Conservation (phyloP, 2,888 invertebrate genomes). For the Spodoptera exigua region DNA sequence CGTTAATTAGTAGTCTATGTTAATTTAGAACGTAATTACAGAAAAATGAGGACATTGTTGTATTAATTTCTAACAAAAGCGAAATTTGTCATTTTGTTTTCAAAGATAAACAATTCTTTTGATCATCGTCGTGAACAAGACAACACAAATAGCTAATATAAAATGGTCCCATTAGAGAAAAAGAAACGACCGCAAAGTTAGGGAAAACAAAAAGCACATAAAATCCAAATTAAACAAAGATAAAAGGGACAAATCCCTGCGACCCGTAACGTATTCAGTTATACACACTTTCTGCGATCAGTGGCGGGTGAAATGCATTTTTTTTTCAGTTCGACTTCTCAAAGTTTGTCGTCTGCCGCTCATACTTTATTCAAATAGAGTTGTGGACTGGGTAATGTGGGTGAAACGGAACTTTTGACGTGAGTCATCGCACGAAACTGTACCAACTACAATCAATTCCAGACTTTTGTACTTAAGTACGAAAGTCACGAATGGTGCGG, state of each 20-base stretch:
- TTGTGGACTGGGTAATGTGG: slow-evolving; percentile 62
- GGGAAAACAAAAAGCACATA: slow-evolving; percentile 14
- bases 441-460: slow-evolving; percentile 61
- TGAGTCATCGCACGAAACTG: slow-evolving; percentile 61
- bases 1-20: too few species aligned
- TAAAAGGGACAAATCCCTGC: slow-evolving; percentile 27
- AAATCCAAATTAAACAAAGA: slow-evolving; percentile 33
- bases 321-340: slow-evolving; percentile 59
- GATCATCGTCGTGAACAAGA: background rate
- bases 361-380: slow-evolving; percentile 71
- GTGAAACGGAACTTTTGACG: slow-evolving; percentile 60
- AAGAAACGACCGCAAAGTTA: slow-evolving; percentile 1
- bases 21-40: too few species aligned
- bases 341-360: slow-evolving; percentile 55
- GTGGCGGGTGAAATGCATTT: slow-evolving; percentile 55
- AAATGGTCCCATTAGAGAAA: slow-evolving; percentile 5
- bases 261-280: slow-evolving; percentile 53
- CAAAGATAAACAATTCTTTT: too few species aligned
- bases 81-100: too few species aligned
- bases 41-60: too few species aligned
- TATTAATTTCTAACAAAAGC: too few species aligned
- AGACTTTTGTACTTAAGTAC: slow-evolving; percentile 51
- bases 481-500: too few species aligned
- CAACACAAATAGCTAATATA: background rate
- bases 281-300: slow-evolving; percentile 48